Base-by-base conservation (phyloP, 2,888 invertebrate species). In the Itoplectis maculator region DNA sequence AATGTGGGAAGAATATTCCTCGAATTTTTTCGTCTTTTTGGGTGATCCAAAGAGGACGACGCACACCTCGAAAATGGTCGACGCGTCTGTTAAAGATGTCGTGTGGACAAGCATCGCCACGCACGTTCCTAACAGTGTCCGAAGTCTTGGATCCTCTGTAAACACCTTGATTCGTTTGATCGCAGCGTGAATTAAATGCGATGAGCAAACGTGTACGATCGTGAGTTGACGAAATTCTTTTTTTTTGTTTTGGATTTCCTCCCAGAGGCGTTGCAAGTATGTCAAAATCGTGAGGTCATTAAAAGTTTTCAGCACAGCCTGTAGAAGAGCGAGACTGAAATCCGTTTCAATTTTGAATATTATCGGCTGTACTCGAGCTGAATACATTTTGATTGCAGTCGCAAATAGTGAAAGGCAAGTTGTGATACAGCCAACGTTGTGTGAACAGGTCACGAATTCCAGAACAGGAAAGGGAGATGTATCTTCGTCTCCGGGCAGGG, bases 401-500 rank as follows among this genome's bases (percentile, higher is more conserved):
- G 37, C 42, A 20, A 69, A 69, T 11, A 69, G n/a, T 0, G 69
- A 40, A 8, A 69, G 23, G 20, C 54, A 69, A 13, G 40, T 51
- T 3, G 69, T n/a, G 40, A 42, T 54, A 23, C 54, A 69, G 0
- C n/a, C 54, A 18, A 54, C 69, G 23, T 37, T 69, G 69, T 69
- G 54, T 9, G 69, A 69, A 42, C 69, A 69, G 3, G 69, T 69
- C 0, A 69, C 35, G 23, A 69, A 69, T n/a, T 56, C 69, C 0
- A 69, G 8, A 11, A 69, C n/a, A 18, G 56, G 54, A 42, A 69
- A 69, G 4, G 69, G 69, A 18, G 69, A 69, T 40, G 69, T 69
- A 35, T 69, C 54, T 20, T 69, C 18, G 40, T 54, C 56, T 20
- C 54, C 54, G 1, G 18, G 40, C 15, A 37, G 6, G 7, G 69